Evolutionary conservation across 1,140 invertebrate genomes (phyloP).

Genomic region (Drosophila ercepeae): DNA sequence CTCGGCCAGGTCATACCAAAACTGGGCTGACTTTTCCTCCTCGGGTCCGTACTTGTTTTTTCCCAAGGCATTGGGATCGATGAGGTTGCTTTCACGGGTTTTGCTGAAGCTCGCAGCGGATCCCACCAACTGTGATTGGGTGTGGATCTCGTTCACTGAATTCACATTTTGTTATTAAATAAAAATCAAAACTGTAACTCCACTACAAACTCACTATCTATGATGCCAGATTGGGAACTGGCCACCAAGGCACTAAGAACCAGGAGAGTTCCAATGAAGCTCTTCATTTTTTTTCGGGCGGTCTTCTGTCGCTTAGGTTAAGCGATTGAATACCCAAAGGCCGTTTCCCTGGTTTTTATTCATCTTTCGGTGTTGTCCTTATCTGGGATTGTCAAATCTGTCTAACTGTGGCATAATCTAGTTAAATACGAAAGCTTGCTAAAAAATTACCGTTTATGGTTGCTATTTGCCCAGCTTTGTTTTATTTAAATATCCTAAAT

Average conservation of each 20-base stretch:
- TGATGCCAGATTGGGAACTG: slow-evolving; percentile 5
- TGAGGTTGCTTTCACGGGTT: neutral
- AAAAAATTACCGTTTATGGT: slow-evolving; percentile 13
- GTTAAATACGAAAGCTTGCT: neutral
- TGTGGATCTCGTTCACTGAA: slow-evolving; percentile 37
- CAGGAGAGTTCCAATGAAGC: neutral
- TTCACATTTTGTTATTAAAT: neutral
- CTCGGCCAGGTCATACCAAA: slow-evolving; percentile 64
- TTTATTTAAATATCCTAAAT: neutral
- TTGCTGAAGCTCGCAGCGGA: neutral
- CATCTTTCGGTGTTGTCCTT: slow-evolving; percentile 1
- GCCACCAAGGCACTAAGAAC: slow-evolving; percentile 21
- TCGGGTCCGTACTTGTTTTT: slow-evolving; percentile 35
- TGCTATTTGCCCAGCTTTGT: slow-evolving; percentile 10
- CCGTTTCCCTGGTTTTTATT: slow-evolving; percentile 19
- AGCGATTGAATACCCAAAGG: slow-evolving; percentile 1
- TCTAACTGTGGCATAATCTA: slow-evolving; percentile 22
- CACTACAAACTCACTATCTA: slow-evolving; percentile 33
- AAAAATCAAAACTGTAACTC: too few species aligned
- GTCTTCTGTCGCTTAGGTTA: neutral
- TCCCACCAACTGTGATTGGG: slow-evolving; percentile 30
- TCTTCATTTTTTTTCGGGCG: slow-evolving; percentile 16
- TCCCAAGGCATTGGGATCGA: slow-evolving; percentile 39
- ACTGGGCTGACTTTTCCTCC: slow-evolving; percentile 59
- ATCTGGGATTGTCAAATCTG: slow-evolving; percentile 21